Evolutionary conservation across 1,140 invertebrate genomes (phyloP), one percentile per base, ranked within the genome.

Genomic region (Meloidogyne exigua): DNA sequence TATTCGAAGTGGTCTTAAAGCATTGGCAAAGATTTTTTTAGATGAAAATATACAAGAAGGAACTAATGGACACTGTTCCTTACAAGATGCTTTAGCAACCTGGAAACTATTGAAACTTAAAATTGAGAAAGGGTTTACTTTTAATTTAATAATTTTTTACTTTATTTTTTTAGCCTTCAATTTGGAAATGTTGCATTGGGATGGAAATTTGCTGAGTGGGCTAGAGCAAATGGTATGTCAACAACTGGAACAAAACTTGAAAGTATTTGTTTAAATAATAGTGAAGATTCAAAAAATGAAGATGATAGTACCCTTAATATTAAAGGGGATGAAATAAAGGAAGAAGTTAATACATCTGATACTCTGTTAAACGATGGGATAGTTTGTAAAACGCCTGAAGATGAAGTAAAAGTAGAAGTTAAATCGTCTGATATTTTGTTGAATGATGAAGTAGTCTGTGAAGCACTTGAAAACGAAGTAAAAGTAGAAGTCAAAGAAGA

Each of bases 91-190:
- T 18, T 44, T 71, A 32, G 77, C 77, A 7, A 79, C 77, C 4
- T 67, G 81, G 26, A 79, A 80, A 36, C 26, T 79, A 26, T 28
- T 79, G 18, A 62, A 70, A 28, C 36, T 79, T n/a, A 79, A 79
- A 64, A 64, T 79, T 32, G 69, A 79, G 18, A 79, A 80, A 36
- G 77, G 77, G 77, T 79, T 32, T n/a, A n/a, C 7, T n/a, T 49
- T 25, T 69, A n/a, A 13, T 21, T 62, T 25, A 26, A 28, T 11
- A 28, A 21, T n/a, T 26, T 75, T 32, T 75, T 18, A 23, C 21
- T 76, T 62, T 39, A 39, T 39, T 9, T 63, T 25, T 67, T 7
- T 79, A 78, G 72, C 12, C 32, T 76, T 39, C 21, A 39, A 36
- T 78, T 78, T 57, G 76, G 76, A 28, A 78, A 78, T 68, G 76